Percentiles rank a stretch among this genome's conserved stretches.
phyloP scores from a whole-genome alignment of 2,797 vertebrate species.

The Cyprinodon diabolis region DNA sequence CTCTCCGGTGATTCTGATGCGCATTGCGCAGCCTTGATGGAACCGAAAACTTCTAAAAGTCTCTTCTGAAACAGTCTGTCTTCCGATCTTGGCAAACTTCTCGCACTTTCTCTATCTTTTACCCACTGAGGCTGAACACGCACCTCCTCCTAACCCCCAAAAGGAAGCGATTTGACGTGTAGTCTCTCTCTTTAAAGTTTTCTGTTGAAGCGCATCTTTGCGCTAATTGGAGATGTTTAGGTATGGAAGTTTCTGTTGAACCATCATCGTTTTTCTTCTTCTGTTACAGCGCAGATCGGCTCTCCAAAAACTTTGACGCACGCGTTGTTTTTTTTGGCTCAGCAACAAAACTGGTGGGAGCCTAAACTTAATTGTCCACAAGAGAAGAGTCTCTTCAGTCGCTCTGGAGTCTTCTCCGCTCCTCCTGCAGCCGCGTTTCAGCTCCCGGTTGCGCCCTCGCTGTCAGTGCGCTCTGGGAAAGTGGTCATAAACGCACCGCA shows the following conservation, averaged over 20 bases:
- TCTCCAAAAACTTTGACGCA: constrained; percentile 65
- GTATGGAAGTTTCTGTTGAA: constrained; percentile 62
- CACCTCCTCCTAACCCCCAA: constrained; percentile 29
- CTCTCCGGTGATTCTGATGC: constrained; percentile 58
- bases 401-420: constrained; percentile 37
- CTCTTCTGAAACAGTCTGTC: constrained; percentile 30
- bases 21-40: constrained; percentile 46
- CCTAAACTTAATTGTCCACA: neutral
- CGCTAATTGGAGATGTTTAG: constrained; percentile 53
- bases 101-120: constrained; percentile 46
- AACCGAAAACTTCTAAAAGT: constrained; percentile 41
- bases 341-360: neutral
- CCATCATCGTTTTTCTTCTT: constrained; percentile 35
- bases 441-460: constrained; percentile 60
- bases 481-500: constrained; percentile 4
- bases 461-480: constrained; percentile 67
- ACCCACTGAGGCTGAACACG: constrained; percentile 20
- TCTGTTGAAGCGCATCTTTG: constrained; percentile 52
- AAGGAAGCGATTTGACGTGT: constrained; percentile 35
- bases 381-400: constrained; percentile 21
- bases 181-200: constrained; percentile 44
- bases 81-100: constrained; percentile 36
- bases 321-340: constrained; percentile 37
- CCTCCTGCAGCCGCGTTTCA: constrained; percentile 37
- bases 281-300: constrained; percentile 42